These are phyloP conservation scores for Circaetus cinerascens DNA, from an alignment of 2,113 vertebrate genomes.

Conservation along the genomic window DNA sequence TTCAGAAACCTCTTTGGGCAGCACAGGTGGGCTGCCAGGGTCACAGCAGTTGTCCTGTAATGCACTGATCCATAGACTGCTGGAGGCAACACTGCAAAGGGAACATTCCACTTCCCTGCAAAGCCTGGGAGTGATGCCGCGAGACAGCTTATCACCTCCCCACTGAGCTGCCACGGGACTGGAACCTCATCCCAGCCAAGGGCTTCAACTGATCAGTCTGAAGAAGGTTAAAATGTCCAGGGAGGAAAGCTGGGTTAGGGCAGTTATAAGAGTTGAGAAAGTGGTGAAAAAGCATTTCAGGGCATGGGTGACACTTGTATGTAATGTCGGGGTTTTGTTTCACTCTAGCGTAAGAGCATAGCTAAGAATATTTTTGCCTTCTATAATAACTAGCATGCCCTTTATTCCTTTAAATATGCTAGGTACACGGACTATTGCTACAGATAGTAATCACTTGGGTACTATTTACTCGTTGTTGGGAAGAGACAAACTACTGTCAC, in stretches of 20 bases:
- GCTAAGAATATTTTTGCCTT: not conserved
- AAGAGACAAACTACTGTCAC: not conserved
- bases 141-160: not conserved
- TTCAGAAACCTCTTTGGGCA: not conserved
- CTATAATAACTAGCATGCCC: not conserved
- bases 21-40: not conserved
- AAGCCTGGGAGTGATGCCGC: not conserved
- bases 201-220: not conserved
- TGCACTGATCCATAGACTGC: not conserved
- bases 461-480: not conserved
- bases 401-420: not conserved
- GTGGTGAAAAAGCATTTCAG: not conserved
- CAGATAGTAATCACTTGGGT: not conserved
- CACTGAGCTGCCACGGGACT: not conserved
- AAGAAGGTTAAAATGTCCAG: not conserved
- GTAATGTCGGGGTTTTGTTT: not conserved
- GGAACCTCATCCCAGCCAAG: not conserved
- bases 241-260: not conserved
- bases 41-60: not conserved
- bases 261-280: not conserved
- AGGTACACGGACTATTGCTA: not conserved
- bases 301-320: rapidly evolving
- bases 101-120: not conserved
- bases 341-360: not conserved
- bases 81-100: not conserved